Evolutionary conservation across 2,797 vertebrate species (phyloP), one percentile per base, ranked within the genome.

Genomic region (Natrix natrix): DNA sequence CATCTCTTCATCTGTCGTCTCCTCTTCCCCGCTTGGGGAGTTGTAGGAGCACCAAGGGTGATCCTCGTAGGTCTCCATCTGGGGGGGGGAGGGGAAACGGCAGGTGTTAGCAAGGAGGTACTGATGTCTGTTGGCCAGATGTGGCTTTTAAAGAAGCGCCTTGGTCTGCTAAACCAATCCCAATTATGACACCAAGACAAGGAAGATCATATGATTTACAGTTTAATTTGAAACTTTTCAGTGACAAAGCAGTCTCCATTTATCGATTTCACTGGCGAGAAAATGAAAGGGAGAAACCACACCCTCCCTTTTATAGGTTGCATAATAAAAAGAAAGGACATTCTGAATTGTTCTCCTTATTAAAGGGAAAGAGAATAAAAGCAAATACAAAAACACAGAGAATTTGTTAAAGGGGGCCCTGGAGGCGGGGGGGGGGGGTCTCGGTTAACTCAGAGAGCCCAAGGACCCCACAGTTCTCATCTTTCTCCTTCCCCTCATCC

Each of bases 31-130:
- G 20, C 87, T 69, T 16, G 6, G 90, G 13, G 52, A 12, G 0
- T 17, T 52, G 60, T 69, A 66, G 13, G 87, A 10, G 60, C 69
- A 59, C 37, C 90, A 91, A 3, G 54, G 55, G 5, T 86, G 22
- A 5, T 87, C 43, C 60, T 90, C 90, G 0, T 57, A 89, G 54
- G 69, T 52, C 57, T 92, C 93, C 93, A 94, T 94, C 52, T 90
- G 24, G n/a, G 17, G 20, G 24, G 61, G 63, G 13, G 16, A 37
- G 26, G 52, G n/a, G 22, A n/a, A 90, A 83, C 0, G 26, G 20
- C 26, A 32, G 26, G 12, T 0, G 5, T 92, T 24, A 91, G 83
- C 1, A 24, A 8, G 4, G 4, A 0, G 28, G 10, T 11, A 2
- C 37, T 4, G 5, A 14, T 3, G 8, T 32, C 63, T 37, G 2